phyloP scores from a whole-genome alignment of 92 coral and sea anemone genomes.

The Phenganax stokvisi region DNA sequence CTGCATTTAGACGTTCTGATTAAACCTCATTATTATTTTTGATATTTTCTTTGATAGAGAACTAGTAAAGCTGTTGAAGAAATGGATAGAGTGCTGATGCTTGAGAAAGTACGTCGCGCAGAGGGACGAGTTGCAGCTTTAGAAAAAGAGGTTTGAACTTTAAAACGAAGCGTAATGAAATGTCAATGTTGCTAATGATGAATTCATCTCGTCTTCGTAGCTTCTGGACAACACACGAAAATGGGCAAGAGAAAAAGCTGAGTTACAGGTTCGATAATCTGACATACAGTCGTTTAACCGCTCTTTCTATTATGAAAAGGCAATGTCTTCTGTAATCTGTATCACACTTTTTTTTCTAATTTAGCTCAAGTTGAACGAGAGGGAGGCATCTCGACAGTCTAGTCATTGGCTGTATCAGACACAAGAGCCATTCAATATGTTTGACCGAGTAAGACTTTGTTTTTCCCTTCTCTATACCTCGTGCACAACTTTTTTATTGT shows the following conservation, averaged over 20 bases:
- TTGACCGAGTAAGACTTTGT: conserved; percentile 52
- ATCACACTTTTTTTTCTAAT: not conserved
- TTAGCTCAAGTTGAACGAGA: conserved; percentile 68
- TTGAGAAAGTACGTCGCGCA: conserved; percentile 73
- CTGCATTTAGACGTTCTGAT: too few relatives aligned
- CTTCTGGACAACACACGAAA: conserved; percentile 75
- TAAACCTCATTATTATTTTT: not conserved
- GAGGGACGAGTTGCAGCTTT: conserved; percentile 85
- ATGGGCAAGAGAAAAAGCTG: conserved; percentile 96
- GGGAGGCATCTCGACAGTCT: conserved; percentile 50
- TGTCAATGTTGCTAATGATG: too few relatives aligned
- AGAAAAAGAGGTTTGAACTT: conserved; percentile 70
- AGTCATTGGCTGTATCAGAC: conserved; percentile 57
- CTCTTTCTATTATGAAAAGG: not conserved
- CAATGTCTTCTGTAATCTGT: not conserved
- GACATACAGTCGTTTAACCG: too few relatives aligned
- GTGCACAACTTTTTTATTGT: not conserved
- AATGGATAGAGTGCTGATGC: conserved; percentile 69
- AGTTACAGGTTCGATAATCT: conserved; percentile 56
- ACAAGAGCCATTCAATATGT: conserved; percentile 44
- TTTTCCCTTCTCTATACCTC: not conserved
- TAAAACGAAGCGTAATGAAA: not conserved
- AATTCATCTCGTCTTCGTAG: conserved; percentile 32
- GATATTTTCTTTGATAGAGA: conserved; percentile 13
- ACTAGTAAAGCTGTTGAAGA: conserved; percentile 56